Conservation (phyloP, 2,797 vertebrate genomes). For the Bradypodion ventrale region DNA sequence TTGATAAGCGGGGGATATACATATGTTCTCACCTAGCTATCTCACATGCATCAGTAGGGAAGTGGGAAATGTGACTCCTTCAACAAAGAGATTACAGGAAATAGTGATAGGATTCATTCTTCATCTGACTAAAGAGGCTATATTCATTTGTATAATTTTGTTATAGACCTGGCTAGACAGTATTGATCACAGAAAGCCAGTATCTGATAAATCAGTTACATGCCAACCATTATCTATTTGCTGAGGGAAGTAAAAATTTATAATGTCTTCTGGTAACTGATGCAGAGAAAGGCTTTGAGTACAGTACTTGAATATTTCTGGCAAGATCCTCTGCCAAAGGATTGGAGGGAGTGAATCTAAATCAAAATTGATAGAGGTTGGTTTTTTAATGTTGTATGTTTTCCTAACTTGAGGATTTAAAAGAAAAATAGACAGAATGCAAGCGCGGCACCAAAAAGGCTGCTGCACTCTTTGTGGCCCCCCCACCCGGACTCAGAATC, state of each 20-base stretch:
- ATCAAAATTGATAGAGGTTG: neutral
- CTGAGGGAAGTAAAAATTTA: slow-evolving; percentile 8
- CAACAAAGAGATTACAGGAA: slow-evolving; percentile 24
- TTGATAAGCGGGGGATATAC: neutral
- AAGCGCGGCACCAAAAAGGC: too few relatives aligned
- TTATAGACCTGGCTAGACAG: slow-evolving; percentile 29
- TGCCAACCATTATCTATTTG: slow-evolving; percentile 17
- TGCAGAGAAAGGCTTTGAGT: neutral
- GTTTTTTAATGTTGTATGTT: slow-evolving; percentile 2
- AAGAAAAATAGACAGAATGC: neutral
- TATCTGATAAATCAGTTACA: slow-evolving; percentile 32
- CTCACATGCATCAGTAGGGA: neutral
- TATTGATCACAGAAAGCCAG: slow-evolving; percentile 19
- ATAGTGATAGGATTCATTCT: slow-evolving; percentile 1
- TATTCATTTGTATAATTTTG: slow-evolving; percentile 40
- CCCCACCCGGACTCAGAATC: too few relatives aligned
- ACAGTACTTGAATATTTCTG: neutral
- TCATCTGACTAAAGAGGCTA: slow-evolving; percentile 17
- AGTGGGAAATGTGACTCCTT: neutral
- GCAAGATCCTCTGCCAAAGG: neutral
- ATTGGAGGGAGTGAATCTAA: neutral
- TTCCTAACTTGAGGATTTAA: neutral
- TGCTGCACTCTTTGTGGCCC: too few relatives aligned
- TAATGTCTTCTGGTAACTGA: slow-evolving; percentile 28
- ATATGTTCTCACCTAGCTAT: neutral